A percentile compares a stretch with the other conserved stretches of the same genome.
Evolutionary conservation across 2,888 invertebrate genomes (phyloP).

Genomic region (Therioaphis trifolii): DNA sequence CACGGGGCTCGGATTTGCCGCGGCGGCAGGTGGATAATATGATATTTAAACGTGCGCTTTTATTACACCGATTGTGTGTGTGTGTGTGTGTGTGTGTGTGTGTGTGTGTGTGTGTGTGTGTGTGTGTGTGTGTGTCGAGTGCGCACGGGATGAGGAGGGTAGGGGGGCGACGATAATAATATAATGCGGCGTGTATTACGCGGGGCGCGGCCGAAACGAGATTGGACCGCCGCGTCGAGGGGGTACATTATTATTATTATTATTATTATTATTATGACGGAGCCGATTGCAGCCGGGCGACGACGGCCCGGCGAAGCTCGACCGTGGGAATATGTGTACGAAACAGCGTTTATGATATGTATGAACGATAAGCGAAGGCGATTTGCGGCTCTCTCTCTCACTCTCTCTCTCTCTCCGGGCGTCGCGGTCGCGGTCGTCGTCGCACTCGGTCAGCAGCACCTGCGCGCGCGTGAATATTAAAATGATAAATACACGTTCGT

Average conservation of each 20-base stretch:
- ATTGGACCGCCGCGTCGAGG: too few relatives aligned
- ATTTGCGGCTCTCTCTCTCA: too few relatives aligned
- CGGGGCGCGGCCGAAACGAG: neutral
- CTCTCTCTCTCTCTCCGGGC: neutral
- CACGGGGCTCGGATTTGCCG: too few relatives aligned
- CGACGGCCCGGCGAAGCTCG: conserved; percentile 22
- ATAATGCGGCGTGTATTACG: too few relatives aligned
- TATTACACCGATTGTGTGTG: too few relatives aligned
- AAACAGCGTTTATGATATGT: conserved; percentile 1
- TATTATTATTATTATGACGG: neutral
- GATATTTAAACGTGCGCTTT: too few relatives aligned
- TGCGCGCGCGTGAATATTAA: conserved; percentile 34
- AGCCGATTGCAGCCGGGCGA: neutral
- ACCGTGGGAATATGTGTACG: conserved; percentile 32
- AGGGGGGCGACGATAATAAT: neutral
- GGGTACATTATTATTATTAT: neutral
- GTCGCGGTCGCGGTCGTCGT: neutral
- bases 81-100: too few relatives aligned
- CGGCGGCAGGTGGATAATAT: too few relatives aligned
- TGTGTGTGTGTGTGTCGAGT: neutral
- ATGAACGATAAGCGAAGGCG: too few relatives aligned
- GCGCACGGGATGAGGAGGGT: neutral
- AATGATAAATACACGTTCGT: neutral
- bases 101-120: too few relatives aligned
- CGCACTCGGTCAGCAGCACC: conserved; percentile 23